Percentiles rank a stretch among this genome's conserved stretches.
Conservation (phyloP, 2,888 invertebrate species). For the Drosophila koepferae region DNA sequence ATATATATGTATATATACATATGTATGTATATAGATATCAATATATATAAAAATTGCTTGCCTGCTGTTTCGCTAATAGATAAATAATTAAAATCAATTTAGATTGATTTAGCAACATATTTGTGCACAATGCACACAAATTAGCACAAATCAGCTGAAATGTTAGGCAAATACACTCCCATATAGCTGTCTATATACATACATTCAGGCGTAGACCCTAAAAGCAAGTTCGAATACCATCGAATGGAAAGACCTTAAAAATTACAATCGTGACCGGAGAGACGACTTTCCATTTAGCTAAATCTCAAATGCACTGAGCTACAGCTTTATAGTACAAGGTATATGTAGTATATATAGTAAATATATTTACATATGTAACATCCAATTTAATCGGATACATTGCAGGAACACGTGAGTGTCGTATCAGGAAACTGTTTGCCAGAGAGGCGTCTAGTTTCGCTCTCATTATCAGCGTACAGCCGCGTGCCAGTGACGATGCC, state of each 20-base stretch:
- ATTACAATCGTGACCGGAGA: constrained; percentile 52
- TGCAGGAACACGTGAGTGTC: constrained; percentile 69
- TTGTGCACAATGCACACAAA: constrained; percentile 58
- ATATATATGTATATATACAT: not conserved
- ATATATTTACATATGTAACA: constrained; percentile 1
- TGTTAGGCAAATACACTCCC: constrained; percentile 61
- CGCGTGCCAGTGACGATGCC: constrained; percentile 61
- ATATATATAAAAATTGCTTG: constrained; percentile 34
- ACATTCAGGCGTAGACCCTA: constrained; percentile 10
- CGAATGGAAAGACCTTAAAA: constrained; percentile 9
- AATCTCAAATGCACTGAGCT: constrained; percentile 1
- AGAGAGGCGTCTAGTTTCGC: constrained; percentile 48
- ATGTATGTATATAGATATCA: not conserved
- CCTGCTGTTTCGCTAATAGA: constrained; percentile 73
- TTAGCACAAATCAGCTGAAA: constrained; percentile 78
- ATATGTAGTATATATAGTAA: not conserved
- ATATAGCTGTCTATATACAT: not conserved
- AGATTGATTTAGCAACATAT: constrained; percentile 78
- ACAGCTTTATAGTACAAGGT: not conserved
- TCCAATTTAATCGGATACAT: constrained; percentile 46
- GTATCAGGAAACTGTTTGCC: constrained; percentile 44
- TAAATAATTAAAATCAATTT: constrained; percentile 81
- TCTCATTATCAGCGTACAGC: constrained; percentile 62
- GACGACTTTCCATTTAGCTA: constrained; percentile 21
- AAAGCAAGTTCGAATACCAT: constrained; percentile 28